A percentile compares a stretch with the other conserved stretches of the same genome.
These are phyloP conservation scores for Meloidogyne chitwoodi DNA, from an alignment of 1,140 invertebrate genomes.

Conservation along the genomic window DNA sequence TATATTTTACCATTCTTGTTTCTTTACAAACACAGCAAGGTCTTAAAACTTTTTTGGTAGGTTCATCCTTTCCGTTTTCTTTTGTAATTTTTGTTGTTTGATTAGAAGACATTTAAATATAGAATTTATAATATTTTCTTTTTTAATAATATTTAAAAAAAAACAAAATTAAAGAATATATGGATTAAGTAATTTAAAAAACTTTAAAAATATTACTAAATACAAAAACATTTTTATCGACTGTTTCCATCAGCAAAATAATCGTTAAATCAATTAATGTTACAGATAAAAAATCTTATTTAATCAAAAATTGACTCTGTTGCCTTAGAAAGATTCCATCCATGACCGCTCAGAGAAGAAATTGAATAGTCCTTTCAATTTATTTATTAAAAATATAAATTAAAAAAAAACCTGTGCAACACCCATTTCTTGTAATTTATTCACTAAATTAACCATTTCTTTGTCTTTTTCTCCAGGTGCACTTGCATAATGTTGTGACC, in stretches of 20 bases:
- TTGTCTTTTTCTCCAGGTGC: conserved; percentile 32
- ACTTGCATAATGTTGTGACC: conserved; percentile 86
- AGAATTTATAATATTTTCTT: not conserved
- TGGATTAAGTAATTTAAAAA: not conserved
- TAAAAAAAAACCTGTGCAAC: conserved; percentile 61
- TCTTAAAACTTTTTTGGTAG: not conserved
- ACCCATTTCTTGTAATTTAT: conserved; percentile 63
- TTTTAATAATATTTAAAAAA: not conserved
- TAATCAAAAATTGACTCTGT: conserved; percentile 34
- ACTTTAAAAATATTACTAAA: too few relatives aligned
- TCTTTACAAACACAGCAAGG: conserved; percentile 20
- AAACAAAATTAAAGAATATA: not conserved
- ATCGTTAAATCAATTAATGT: not conserved
- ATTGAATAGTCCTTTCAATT: conserved; percentile 59
- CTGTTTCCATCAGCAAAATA: not conserved
- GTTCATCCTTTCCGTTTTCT: not conserved
- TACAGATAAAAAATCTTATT: not conserved
- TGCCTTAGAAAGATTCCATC: conserved; percentile 59
- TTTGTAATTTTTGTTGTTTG: not conserved
- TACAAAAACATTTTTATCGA: too few relatives aligned
- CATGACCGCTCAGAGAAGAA: conserved; percentile 60
- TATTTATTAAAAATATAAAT: conserved; percentile 9
- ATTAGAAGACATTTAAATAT: not conserved
- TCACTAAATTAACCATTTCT: conserved; percentile 60
- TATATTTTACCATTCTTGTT: conserved; percentile 7